Percentiles rank a stretch among this genome's conserved stretches.
phyloP scores from a whole-genome alignment of 2,113 vertebrate genomes.

The Odontesthes bonariensis region DNA sequence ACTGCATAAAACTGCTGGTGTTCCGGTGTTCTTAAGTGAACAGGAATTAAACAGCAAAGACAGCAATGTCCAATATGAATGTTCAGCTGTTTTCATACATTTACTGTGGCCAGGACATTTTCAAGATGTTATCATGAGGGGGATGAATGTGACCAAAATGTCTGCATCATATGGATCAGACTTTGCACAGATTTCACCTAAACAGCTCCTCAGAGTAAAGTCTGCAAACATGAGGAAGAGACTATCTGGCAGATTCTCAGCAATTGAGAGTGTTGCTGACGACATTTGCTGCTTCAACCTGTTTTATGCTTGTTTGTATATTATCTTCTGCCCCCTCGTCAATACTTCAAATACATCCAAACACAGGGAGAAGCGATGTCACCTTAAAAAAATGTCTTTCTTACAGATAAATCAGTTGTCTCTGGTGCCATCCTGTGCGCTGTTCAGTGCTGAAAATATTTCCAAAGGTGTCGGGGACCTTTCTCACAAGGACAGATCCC shows the following conservation, averaged over 20 bases:
- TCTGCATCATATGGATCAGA: neutral
- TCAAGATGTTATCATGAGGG: neutral
- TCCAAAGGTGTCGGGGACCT: too few species aligned
- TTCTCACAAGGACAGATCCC: too few species aligned
- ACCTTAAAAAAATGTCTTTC: too few species aligned
- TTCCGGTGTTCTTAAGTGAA: neutral
- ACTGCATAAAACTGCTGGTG: neutral
- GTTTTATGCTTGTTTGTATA: too few species aligned
- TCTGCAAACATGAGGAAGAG: neutral
- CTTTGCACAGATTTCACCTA: neutral
- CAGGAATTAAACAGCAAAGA: neutral
- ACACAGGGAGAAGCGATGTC: too few species aligned
- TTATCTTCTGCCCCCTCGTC: too few species aligned
- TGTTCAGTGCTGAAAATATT: too few species aligned
- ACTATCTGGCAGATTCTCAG: neutral
- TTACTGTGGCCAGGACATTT: neutral
- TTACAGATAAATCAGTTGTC: too few species aligned
- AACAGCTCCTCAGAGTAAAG: neutral
- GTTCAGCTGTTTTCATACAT: neutral
- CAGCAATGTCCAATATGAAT: neutral
- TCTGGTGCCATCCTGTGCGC: too few species aligned
- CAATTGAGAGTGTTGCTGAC: neutral
- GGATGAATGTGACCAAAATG: too few species aligned
- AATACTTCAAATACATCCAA: too few species aligned
- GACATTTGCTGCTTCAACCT: too few species aligned